phyloP scores from a whole-genome alignment of 2,797 vertebrate genomes.

The Malurus leucopterus region DNA sequence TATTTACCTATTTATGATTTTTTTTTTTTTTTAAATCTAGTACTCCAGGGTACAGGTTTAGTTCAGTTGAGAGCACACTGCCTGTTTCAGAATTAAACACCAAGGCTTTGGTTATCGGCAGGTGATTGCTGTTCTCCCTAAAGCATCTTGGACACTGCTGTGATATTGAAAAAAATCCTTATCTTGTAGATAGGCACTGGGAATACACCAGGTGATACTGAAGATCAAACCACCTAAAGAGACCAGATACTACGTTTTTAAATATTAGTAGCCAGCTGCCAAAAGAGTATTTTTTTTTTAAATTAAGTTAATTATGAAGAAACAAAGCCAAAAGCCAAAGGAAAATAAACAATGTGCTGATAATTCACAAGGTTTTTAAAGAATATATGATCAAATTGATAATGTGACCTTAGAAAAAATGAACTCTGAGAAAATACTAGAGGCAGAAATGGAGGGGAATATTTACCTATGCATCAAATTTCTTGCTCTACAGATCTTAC shows the following conservation, averaged over 20 bases:
- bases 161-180: not conserved
- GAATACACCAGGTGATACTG: not conserved
- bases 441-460: not conserved
- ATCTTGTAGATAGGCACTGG: not conserved
- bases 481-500: not conserved
- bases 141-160: not conserved
- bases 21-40: not conserved
- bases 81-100: not conserved
- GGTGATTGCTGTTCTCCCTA: not conserved
- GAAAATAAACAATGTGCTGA: not conserved
- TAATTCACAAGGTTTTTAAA: not conserved
- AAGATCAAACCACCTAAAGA: not conserved
- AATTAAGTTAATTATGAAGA: not conserved
- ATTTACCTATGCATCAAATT: not conserved
- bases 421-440: not conserved
- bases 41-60: not conserved
- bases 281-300: not conserved
- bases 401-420: not conserved
- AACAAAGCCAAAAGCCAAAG: not conserved
- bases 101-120: not conserved
- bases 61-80: not conserved
- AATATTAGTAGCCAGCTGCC: not conserved
- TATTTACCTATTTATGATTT: not conserved
- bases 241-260: not conserved
- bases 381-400: not conserved